These are phyloP conservation scores for Asarcornis scutulata DNA, from an alignment of 2,113 vertebrate species.

Conservation along the genomic window DNA sequence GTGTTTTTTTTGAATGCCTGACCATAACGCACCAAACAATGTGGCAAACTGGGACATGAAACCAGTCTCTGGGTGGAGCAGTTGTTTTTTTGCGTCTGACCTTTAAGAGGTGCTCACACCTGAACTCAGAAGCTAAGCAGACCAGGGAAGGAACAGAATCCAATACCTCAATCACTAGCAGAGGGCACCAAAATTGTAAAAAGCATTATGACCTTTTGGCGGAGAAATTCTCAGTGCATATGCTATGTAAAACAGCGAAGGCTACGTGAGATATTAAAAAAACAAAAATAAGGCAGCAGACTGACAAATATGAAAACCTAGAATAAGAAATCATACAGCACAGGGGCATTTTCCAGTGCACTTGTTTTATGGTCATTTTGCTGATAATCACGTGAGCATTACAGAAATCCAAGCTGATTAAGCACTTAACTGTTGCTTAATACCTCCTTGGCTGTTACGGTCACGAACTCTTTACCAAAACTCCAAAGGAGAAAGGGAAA, in stretches of 20 bases:
- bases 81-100: background rate
- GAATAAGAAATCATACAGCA: background rate
- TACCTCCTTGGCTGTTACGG: background rate
- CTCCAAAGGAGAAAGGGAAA: background rate
- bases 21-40: background rate
- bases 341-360: background rate
- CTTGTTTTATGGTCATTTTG: slow-evolving; percentile 3
- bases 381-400: background rate
- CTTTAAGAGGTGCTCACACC: background rate
- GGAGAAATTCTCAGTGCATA: background rate
- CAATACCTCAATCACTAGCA: background rate
- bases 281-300: background rate
- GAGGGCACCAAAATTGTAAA: background rate
- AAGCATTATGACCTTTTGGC: background rate
- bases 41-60: background rate
- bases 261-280: background rate
- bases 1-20: background rate
- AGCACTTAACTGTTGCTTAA: slow-evolving; percentile 37
- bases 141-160: background rate
- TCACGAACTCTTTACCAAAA: background rate
- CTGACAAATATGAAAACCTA: background rate
- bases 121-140: background rate
- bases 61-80: background rate
- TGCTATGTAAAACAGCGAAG: accelerated
- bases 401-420: slow-evolving; percentile 35